phyloP scores from a whole-genome alignment of 2,888 invertebrate species.

The Lamellibrachia satsuma region DNA sequence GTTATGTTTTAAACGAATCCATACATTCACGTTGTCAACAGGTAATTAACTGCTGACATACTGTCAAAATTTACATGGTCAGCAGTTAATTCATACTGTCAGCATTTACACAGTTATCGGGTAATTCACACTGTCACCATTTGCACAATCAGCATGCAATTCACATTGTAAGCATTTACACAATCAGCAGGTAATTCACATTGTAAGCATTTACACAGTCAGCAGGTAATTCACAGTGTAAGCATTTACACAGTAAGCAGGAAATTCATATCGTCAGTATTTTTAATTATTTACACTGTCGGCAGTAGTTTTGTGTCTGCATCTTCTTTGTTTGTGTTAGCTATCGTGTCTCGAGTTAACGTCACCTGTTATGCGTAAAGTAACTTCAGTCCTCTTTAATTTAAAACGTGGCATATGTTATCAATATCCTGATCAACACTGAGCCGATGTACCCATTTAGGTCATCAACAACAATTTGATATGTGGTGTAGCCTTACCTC shows the following conservation, averaged over 20 bases:
- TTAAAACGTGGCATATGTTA: neutral
- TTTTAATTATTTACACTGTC: too few species aligned
- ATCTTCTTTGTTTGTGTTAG: too few species aligned
- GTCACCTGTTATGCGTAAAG: neutral
- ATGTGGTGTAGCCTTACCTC: neutral
- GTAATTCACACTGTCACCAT: neutral
- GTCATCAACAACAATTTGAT: neutral
- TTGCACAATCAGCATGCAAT: neutral
- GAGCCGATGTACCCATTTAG: neutral
- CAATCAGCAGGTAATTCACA: neutral
- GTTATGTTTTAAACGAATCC: neutral
- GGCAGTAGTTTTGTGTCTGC: too few species aligned
- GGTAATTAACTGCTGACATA: neutral
- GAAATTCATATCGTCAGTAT: too few species aligned
- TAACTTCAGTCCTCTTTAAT: neutral
- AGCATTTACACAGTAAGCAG: neutral
- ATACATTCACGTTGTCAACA: neutral
- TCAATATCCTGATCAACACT: neutral
- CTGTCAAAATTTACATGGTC: neutral
- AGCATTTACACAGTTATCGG: neutral
- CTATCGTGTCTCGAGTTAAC: too few species aligned
- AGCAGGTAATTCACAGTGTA: neutral
- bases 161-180: neutral
- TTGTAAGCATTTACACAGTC: neutral
- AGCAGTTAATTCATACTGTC: neutral